These are phyloP conservation scores for Cyphomyrmex costatus DNA, from an alignment of 1,140 invertebrate genomes.

Conservation along the genomic window DNA sequence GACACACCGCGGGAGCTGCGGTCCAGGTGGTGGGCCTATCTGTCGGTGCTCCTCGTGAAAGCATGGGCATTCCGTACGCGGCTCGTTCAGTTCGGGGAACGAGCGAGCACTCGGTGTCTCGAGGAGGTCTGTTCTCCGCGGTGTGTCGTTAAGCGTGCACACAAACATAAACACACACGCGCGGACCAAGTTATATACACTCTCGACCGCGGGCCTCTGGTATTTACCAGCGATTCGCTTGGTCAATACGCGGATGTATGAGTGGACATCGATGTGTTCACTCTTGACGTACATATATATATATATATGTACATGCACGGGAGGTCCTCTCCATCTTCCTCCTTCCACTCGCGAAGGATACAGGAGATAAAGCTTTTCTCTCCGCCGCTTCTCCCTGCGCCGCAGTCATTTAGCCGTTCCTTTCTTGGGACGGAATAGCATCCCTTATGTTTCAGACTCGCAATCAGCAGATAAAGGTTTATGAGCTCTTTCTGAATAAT, in stretches of 20 bases:
- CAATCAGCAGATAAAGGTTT: neutral
- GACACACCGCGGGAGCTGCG: constrained; percentile 14
- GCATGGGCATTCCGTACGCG: constrained; percentile 29
- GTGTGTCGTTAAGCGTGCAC: constrained; percentile 37
- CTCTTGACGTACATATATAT: neutral
- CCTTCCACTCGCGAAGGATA: constrained; percentile 19
- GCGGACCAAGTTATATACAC: constrained; percentile 39
- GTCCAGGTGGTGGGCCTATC: constrained; percentile 34
- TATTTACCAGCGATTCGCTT: constrained; percentile 47
- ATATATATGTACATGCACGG: no score
- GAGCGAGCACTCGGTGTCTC: constrained; percentile 21
- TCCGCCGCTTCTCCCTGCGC: neutral
- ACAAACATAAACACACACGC: constrained; percentile 27
- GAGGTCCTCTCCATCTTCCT: constrained; percentile 41
- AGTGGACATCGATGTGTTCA: neutral
- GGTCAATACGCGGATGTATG: constrained; percentile 1
- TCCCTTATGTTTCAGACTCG: neutral
- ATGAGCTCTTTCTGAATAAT: constrained; percentile 21
- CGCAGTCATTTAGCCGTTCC: constrained; percentile 15
- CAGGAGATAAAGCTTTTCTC: constrained; percentile 42
- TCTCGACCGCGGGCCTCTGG: constrained; percentile 12
- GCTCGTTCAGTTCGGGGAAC: constrained; percentile 37
- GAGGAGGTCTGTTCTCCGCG: constrained; percentile 39
- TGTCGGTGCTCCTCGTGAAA: constrained; percentile 44
- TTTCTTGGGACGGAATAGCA: neutral